Base-by-base conservation (phyloP, 2,113 vertebrate genomes). In the Columba livia region DNA sequence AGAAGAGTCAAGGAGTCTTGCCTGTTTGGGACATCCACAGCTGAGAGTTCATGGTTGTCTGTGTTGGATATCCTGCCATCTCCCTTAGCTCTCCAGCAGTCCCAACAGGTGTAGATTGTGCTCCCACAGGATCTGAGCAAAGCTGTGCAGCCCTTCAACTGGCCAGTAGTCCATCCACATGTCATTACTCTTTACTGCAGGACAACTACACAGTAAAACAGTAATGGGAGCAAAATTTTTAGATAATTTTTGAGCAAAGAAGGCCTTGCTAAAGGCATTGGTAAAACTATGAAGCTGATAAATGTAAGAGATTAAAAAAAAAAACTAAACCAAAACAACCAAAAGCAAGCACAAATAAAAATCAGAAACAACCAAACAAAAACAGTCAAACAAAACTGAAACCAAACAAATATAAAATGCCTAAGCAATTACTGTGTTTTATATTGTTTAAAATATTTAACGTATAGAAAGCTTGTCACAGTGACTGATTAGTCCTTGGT, bases 61-160 rank as follows among this genome's bases (percentile, higher is more conserved):
- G 3, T 34, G 24, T 5, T 0, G 0, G 29, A 13, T 20, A 57
- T 2, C 36, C 34, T 36, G 70, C 56, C 34, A 75, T 12, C 29
- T 82, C 32, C 32, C 12, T 61, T 6, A 40, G 16, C 15, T 40
- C 24, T 57, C 8, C 51, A 60, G 29, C 29, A 15, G 0, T 64
- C 26, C 53, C 89, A 44, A 25, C 38, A 44, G 19, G 16, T 38
- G 24, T 19, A 64, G 12, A 12, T 10, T 51, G 6, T 19, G 26
- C 6, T 82, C 32, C 57, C 15, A 16, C 0, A 15, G 40, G 71
- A 73, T n/a, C 40, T 65, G 24, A 26, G 24, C 18, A 85, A 77
- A 91, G 15, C 18, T n/a, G 26, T 21, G 29, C 24, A 85, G 38
- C 34, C 16, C 24, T 79, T 82, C 48, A 48, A 0, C 28, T 77